phyloP scores from a whole-genome alignment of 2,888 invertebrate genomes.

The Andrena bucephala region DNA sequence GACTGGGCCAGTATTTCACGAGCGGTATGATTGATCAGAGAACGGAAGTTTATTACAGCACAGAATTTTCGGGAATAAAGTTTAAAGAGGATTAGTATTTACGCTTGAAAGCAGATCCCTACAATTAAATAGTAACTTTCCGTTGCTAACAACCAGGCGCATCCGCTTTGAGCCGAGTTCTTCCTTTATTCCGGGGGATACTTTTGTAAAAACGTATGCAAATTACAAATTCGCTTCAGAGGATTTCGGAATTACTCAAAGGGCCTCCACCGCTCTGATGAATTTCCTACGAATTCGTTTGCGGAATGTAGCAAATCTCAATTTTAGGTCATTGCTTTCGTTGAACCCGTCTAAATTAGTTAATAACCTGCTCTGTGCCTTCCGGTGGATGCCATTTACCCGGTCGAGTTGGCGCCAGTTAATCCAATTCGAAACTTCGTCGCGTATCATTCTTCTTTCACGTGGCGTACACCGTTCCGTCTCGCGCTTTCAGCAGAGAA shows the following conservation, averaged over 20 bases:
- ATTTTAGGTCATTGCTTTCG: too few relatives aligned
- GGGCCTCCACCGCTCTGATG: neutral
- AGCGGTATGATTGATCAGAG: too few relatives aligned
- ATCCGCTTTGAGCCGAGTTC: neutral
- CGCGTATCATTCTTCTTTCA: conserved; percentile 47
- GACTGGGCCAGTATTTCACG: too few relatives aligned
- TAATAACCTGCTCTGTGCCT: neutral
- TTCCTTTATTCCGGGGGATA: neutral
- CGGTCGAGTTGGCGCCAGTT: conserved; percentile 33
- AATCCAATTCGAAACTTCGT: conserved; percentile 54
- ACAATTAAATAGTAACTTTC: neutral
- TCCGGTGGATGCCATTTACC: conserved; percentile 24
- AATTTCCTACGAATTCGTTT: too few relatives aligned
- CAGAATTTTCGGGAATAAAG: neutral
- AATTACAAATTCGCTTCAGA: neutral
- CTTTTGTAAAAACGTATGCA: conserved; percentile 9
- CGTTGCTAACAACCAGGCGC: neutral
- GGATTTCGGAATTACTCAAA: neutral
- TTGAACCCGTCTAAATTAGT: neutral
- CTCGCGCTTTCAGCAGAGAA: conserved; percentile 37
- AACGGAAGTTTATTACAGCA: neutral
- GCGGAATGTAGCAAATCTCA: too few relatives aligned
- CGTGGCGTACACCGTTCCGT: conserved; percentile 29
- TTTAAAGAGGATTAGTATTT: conserved; percentile 1
- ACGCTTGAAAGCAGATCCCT: neutral